phyloP scores from a whole-genome alignment of 1,140 invertebrate genomes.

The Drosophila tristis region DNA sequence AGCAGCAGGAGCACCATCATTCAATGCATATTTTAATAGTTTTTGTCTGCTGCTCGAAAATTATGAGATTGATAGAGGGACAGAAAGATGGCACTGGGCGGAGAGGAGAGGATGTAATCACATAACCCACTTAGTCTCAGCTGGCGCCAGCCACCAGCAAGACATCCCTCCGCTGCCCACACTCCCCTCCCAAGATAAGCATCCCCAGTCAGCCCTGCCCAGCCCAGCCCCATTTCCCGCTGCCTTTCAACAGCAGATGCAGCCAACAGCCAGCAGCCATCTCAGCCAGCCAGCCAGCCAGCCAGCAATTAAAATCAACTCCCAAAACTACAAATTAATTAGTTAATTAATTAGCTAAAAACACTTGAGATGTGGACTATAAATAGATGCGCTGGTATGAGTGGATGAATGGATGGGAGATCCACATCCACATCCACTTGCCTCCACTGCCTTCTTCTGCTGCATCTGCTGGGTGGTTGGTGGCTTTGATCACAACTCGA shows the following conservation, averaged over 20 bases:
- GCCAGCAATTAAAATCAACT: conserved; percentile 73
- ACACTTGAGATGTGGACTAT: conserved; percentile 71
- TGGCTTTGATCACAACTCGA: conserved; percentile 62
- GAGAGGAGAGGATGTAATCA: conserved; percentile 29
- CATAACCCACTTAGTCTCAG: conserved; percentile 66
- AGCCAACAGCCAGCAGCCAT: neutral
- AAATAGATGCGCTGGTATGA: conserved; percentile 38
- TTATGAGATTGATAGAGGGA: conserved; percentile 33
- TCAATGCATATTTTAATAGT: conserved; percentile 64
- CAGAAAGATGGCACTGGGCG: neutral
- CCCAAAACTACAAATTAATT: conserved; percentile 81
- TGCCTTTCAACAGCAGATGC: conserved; percentile 52
- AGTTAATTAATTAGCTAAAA: conserved; percentile 80
- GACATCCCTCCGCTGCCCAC: too few relatives aligned
- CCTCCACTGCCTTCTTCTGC: neutral
- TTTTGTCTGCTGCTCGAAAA: conserved; percentile 40
- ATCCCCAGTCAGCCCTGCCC: neutral
- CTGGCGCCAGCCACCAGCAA: conserved; percentile 40
- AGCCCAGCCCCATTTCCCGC: neutral
- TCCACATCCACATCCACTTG: conserved; percentile 32
- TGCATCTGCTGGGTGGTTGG: conserved; percentile 28
- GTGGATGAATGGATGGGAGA: neutral
- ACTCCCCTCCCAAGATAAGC: neutral
- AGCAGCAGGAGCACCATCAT: conserved; percentile 4
- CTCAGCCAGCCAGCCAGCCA: neutral